phyloP scores from a whole-genome alignment of 1,140 invertebrate genomes.

The Drosophila lacertosa region DNA sequence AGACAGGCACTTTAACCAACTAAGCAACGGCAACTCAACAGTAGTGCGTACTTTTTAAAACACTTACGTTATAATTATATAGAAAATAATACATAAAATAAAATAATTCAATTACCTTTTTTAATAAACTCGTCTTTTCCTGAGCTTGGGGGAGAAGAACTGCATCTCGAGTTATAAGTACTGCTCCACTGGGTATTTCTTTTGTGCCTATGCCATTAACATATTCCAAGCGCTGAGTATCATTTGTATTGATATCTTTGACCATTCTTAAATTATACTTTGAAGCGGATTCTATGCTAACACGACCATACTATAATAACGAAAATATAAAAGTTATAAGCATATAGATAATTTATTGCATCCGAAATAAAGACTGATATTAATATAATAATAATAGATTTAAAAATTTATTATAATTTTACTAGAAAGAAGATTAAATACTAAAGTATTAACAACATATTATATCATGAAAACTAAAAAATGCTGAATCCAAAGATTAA shows the following conservation, averaged over 20 bases:
- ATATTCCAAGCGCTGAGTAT: conserved; percentile 28
- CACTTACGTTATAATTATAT: too few species aligned
- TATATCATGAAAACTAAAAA: too few species aligned
- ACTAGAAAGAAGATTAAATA: too few species aligned
- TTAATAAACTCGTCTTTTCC: conserved; percentile 48
- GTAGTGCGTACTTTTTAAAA: too few species aligned
- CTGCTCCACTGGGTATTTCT: conserved; percentile 63
- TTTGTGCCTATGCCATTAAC: conserved; percentile 47
- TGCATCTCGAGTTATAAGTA: conserved; percentile 86
- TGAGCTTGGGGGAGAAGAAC: conserved; percentile 85
- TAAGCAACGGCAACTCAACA: too few species aligned
- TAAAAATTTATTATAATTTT: too few species aligned
- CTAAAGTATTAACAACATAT: too few species aligned
- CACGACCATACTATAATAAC: conserved; percentile 87
- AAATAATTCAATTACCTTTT: conserved; percentile 39
- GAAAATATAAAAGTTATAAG: background rate
- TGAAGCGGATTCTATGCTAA: conserved; percentile 90
- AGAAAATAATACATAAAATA: too few species aligned
- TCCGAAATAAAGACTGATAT: conserved; percentile 7
- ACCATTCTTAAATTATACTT: conserved; percentile 85
- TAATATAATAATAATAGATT: too few species aligned
- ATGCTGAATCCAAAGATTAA: too few species aligned
- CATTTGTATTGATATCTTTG: conserved; percentile 72
- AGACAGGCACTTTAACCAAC: too few species aligned
- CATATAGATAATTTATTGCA: conserved; percentile 5